phyloP scores from a whole-genome alignment of 2,113 vertebrate genomes.

The Prunella himalayana region DNA sequence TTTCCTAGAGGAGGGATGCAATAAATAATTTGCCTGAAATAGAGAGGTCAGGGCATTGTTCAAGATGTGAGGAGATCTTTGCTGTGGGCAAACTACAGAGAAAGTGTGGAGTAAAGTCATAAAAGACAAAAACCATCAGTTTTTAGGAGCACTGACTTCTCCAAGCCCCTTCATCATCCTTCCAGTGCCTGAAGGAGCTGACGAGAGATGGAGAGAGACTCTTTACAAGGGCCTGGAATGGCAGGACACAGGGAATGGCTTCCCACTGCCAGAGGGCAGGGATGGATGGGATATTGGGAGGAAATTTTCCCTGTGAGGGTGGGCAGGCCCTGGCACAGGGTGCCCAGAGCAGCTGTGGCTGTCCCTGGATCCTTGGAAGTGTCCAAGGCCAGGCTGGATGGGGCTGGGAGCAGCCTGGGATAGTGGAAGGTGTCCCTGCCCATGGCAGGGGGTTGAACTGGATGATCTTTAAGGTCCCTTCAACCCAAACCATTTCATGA shows the following conservation, averaged over 20 bases:
- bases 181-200: neutral
- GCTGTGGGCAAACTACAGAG: neutral
- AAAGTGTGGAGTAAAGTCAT: neutral
- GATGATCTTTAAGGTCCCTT: neutral
- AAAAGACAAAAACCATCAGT: rapidly evolving
- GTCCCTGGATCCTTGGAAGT: neutral
- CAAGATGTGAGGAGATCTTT: neutral
- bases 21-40: neutral
- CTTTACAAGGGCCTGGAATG: neutral
- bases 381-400: rapidly evolving
- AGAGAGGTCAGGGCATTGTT: neutral
- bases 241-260: neutral
- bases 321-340: neutral
- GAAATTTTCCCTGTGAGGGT: neutral
- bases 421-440: neutral
- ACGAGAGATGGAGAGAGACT: neutral
- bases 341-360: neutral
- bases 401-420: neutral
- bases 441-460: rapidly evolving
- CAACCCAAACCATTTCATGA: neutral
- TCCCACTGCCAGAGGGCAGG: neutral
- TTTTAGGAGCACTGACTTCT: rapidly evolving
- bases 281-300: rapidly evolving
- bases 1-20: neutral
- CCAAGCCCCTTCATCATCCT: neutral